Evolutionary conservation across 2,797 vertebrate genomes (phyloP), one percentile per base, ranked within the genome.

Genomic region (Malacoctenus gilli): DNA sequence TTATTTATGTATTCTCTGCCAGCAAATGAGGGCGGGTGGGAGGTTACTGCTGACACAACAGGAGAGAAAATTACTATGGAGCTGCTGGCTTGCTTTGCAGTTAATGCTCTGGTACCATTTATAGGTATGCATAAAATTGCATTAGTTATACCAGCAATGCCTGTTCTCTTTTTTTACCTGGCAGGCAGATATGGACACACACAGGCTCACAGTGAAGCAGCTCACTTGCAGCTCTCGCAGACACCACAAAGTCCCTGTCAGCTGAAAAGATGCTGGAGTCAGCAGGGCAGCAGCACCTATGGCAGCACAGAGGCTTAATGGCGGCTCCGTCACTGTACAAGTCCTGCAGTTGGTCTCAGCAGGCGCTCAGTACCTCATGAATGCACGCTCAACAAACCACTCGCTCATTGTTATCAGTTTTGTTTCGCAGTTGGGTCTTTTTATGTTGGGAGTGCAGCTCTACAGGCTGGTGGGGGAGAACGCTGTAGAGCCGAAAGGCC

Each of bases 261-360:
- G 79, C 84, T 80, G 55, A 81, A 86, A 80, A 86, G 71, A 72
- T 59, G 60, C 64, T 58, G n/a, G 30, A 34, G 76, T 86, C 82
- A 84, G 84, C 84, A 85, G 50, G 49, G 53, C 34, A 2, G 32
- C 3, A 44, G 72, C 21, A 53, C 73, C 65, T 58, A 46, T 19
- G 70, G 54, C 66, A 75, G 77, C 67, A 68, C 54, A 73, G 68
- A 14, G 42, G 61, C 43, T 82, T 59, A 75, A 56, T 59, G 68
- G 39, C 30, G 40, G 42, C 51, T 56, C 37, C 43, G 58, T 78
- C 40, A 12, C 46, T 40, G 43, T 50, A 25, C 67, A 35, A 20
- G 41, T 69, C 39, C 49, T 40, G 21, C 16, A 22, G 57, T 23
- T 36, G 42, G 12, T 71, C 44, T 59, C 61, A 31, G 37, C 4